Evolutionary conservation across 1,140 invertebrate species (phyloP), one percentile per base, ranked within the genome.

Genomic region (Leptopilina clavipes): DNA sequence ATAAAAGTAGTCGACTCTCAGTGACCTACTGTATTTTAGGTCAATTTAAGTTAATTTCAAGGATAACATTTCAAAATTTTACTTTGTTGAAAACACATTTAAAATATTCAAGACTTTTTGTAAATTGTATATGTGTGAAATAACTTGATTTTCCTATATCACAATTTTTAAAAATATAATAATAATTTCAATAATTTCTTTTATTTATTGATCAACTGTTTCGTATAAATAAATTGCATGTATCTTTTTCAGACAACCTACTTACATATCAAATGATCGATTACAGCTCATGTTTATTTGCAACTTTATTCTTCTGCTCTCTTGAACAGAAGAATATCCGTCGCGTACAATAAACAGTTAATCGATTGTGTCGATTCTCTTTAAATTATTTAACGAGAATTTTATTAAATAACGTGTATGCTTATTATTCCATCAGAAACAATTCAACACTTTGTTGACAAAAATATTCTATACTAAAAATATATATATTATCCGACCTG

Each of bases 201-300:
- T 5, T 17, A 52, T 45, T 45, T 45, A 45, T n/a, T 14, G 17
- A 6, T 52, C 5, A 52, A 52, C 12, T 17, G 3, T 52, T 17
- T 52, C 48, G 14, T 1, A 65, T 65, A 31, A 65, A 65, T 65
- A 31, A 11, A 14, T 31, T 6, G 11, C 11, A 65, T 1, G 9
- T 12, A 9, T 25, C 12, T 31, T 25, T 59, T 25, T 59, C 9
- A 14, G 11, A 59, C 25, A 65, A 65, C 56, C 22, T 31, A 65
- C 22, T 65, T 14, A 31, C 22, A 65, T 65, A 14, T 14, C n/a
- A 65, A 65, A n/a, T 31, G 56, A 65, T 65, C 56, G 56, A 65
- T 65, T 65, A 65, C 56, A 14, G 56, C 14, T 31, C 56, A 65
- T 65, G 22, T 25, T 65, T 65, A 65, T 65, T 65, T 65, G 22